A percentile compares a stretch with the other conserved stretches of the same genome.
Conservation (phyloP, 37 sponge, comb jelly and placozoan species). For the Axinella damicornis region DNA sequence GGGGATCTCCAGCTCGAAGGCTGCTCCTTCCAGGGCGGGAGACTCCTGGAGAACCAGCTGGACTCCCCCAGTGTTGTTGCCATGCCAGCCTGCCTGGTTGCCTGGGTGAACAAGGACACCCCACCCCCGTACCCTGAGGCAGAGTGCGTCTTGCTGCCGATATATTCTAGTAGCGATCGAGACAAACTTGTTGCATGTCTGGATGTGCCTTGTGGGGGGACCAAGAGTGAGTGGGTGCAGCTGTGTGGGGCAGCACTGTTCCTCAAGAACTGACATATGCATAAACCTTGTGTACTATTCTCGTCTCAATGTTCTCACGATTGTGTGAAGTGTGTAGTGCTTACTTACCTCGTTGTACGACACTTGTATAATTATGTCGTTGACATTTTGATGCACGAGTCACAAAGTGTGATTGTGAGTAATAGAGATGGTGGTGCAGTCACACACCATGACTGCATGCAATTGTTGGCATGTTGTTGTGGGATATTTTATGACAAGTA, state of each 20-base stretch:
- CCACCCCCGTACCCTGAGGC: constrained; percentile 59
- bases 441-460: too few species aligned
- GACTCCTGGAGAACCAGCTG: constrained; percentile 60
- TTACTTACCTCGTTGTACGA: too few species aligned
- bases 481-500: too few species aligned
- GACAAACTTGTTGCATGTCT: constrained; percentile 74
- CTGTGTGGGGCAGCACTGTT: constrained; percentile 78
- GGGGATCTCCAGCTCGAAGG: constrained; percentile 91
- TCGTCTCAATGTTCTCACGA: too few species aligned
- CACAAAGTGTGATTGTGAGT: too few species aligned
- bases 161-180: constrained; percentile 63
- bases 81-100: constrained; percentile 82
- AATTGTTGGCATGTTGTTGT: too few species aligned
- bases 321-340: too few species aligned
- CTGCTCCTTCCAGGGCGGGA: constrained; percentile 84
- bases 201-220: constrained; percentile 59
- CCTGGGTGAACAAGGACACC: constrained; percentile 85
- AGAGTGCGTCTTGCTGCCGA: constrained; percentile 67
- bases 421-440: too few species aligned
- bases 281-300: too few species aligned
- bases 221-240: constrained; percentile 18
- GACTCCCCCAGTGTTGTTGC: constrained; percentile 82
- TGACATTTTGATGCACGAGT: too few species aligned
- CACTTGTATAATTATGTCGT: too few species aligned
- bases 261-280: constrained; percentile 52